phyloP scores from a whole-genome alignment of 2,113 vertebrate species.

The Semnornis frantzii region DNA sequence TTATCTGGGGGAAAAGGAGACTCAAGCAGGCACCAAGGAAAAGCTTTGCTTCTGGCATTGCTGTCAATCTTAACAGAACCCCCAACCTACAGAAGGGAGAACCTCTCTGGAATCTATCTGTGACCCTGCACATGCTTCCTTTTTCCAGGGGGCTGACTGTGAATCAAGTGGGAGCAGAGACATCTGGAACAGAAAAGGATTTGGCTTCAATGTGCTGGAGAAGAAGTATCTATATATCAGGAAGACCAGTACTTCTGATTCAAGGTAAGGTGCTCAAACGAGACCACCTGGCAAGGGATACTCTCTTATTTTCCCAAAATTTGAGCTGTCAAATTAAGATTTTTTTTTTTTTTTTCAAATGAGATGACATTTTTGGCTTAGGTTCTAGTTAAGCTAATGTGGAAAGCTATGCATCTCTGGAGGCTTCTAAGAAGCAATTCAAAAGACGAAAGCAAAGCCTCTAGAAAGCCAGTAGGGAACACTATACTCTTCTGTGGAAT shows the following conservation, averaged over 20 bases:
- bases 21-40: not conserved
- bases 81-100: not conserved
- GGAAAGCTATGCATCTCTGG: not conserved
- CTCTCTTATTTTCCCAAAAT: not conserved
- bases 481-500: not conserved
- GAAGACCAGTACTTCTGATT: not conserved
- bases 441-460: not conserved
- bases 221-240: not conserved
- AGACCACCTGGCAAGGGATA: not conserved
- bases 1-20: not conserved
- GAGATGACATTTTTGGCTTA: not conserved
- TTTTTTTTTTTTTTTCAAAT: not conserved
- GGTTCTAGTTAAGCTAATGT: not conserved
- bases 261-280: not conserved
- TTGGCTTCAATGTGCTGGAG: not conserved
- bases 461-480: not conserved
- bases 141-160: not conserved
- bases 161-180: not conserved
- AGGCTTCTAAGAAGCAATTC: conserved; percentile 15
- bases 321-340: not conserved
- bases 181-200: not conserved
- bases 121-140: not conserved
- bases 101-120: not conserved
- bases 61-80: not conserved
- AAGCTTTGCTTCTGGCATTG: not conserved